Conservation (phyloP, 2,797 vertebrate genomes). For the Arremon aurantiirostris region DNA sequence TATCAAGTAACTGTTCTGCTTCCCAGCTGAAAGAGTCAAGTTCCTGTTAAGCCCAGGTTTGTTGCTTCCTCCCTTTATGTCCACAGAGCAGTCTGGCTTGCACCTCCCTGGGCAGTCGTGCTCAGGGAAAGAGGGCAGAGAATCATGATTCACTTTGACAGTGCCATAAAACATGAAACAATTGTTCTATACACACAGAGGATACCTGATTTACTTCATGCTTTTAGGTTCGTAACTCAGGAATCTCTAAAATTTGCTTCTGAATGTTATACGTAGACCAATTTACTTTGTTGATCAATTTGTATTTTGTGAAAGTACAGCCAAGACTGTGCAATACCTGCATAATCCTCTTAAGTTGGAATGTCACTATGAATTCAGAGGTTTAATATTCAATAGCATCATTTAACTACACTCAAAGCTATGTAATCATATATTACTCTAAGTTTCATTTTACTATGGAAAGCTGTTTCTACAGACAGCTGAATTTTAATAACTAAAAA, state of each 20-base stretch:
- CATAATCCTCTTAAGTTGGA: neutral
- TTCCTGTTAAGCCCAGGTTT: neutral
- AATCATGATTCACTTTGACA: neutral
- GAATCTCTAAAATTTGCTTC: neutral
- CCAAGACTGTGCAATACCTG: neutral
- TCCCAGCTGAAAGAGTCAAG: neutral
- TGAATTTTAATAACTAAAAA: neutral
- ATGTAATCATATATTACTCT: neutral
- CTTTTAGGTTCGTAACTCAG: neutral
- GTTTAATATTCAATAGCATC: neutral
- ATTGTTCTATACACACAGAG: neutral
- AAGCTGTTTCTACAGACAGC: neutral
- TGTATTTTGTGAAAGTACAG: neutral
- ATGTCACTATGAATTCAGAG: neutral
- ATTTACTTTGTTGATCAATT: neutral
- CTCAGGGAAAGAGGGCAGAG: neutral
- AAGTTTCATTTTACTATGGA: neutral
- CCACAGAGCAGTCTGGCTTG: neutral
- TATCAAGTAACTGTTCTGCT: neutral
- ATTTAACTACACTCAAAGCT: neutral
- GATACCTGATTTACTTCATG: neutral
- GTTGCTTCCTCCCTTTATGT: neutral
- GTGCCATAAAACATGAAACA: neutral
- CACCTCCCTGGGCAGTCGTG: neutral
- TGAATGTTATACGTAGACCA: neutral